Percentiles rank a stretch among this genome's conserved stretches.
Evolutionary conservation across 2,888 invertebrate genomes (phyloP).

Genomic region (Cataglyphis rosenhaueri): DNA sequence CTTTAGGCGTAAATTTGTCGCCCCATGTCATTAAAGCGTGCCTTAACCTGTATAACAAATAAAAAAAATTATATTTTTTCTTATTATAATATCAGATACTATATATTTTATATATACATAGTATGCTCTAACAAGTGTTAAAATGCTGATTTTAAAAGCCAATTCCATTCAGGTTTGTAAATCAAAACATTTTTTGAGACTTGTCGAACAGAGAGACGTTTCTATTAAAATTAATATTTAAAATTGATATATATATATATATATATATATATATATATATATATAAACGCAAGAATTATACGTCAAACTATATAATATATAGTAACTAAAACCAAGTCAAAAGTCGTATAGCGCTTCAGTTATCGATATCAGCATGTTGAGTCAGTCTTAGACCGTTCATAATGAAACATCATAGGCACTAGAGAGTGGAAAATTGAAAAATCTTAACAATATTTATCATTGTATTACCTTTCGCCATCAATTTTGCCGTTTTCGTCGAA

Average conservation of each 20-base stretch:
- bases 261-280: background rate
- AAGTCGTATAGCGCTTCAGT: conserved; percentile 67
- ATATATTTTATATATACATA: background rate
- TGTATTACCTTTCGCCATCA: conserved; percentile 91
- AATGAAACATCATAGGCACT: conserved; percentile 64
- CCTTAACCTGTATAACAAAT: conserved; percentile 88
- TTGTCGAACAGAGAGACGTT: background rate
- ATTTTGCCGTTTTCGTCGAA: conserved; percentile 96
- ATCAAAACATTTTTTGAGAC: background rate
- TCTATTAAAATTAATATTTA: background rate
- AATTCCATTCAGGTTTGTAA: background rate
- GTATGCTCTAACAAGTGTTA: background rate
- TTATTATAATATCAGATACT: background rate
- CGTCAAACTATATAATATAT: background rate
- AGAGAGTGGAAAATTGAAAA: conserved; percentile 2
- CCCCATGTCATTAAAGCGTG: conserved; percentile 97
- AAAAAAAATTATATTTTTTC: conserved; percentile 6
- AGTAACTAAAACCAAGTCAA: background rate
- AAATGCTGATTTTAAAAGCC: background rate
- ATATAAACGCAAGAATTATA: background rate
- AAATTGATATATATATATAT: background rate
- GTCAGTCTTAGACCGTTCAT: conserved; percentile 75
- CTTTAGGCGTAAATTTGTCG: conserved; percentile 95
- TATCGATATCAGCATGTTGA: conserved; percentile 61
- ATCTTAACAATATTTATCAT: background rate